A percentile compares a stretch with the other conserved stretches of the same genome.
Evolutionary conservation across 1,140 invertebrate species (phyloP).

Genomic region (Pectinophora gossypiella): DNA sequence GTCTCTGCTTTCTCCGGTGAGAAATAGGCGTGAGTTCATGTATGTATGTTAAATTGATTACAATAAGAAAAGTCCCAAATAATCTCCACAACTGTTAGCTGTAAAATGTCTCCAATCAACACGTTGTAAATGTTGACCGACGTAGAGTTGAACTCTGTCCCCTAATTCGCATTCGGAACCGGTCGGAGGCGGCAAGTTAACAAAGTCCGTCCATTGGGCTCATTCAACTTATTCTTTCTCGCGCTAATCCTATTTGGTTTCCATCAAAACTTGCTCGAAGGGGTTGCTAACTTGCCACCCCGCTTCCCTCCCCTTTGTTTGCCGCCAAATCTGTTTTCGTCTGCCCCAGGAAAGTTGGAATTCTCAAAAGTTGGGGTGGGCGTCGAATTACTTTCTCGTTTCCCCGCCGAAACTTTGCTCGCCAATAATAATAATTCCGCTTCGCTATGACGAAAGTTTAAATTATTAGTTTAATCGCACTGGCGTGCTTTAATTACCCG

Average conservation of each 20-base stretch:
- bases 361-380: conserved; percentile 36
- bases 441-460: conserved; percentile 67
- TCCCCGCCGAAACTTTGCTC: conserved; percentile 46
- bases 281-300: conserved; percentile 27
- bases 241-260: conserved; percentile 68
- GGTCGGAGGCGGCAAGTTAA: conserved; percentile 19
- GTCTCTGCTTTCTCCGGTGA: no score
- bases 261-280: conserved; percentile 66
- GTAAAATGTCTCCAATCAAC: no score
- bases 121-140: no score
- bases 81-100: no score
- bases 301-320: conserved; percentile 41
- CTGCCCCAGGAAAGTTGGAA: conserved; percentile 46
- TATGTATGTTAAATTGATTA: no score
- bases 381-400: conserved; percentile 65
- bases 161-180: conserved; percentile 9
- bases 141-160: no score
- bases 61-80: no score
- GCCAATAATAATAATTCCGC: conserved; percentile 67
- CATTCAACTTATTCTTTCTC: conserved; percentile 57
- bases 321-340: conserved; percentile 65
- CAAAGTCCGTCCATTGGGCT: conserved; percentile 30
- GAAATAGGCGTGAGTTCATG: no score
- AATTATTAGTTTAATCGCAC: conserved; percentile 70
- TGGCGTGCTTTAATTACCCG: conserved; percentile 59